These are phyloP conservation scores for Acromyrmex echinatior DNA, from an alignment of 1,140 invertebrate genomes.

Conservation along the genomic window DNA sequence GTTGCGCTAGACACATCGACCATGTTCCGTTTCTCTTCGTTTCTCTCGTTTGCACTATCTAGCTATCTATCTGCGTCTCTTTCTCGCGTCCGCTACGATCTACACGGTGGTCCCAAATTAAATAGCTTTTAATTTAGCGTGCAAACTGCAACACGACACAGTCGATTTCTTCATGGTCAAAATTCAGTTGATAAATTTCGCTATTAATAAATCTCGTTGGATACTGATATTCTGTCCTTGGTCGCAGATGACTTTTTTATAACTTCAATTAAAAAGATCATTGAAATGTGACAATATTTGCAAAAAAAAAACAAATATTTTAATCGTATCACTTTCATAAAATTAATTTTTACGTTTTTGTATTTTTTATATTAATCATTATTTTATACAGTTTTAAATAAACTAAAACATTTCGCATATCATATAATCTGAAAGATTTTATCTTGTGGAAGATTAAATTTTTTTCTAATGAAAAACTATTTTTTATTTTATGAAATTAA, in stretches of 20 bases:
- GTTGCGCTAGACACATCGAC: conserved; percentile 80
- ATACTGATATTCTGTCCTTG: background rate
- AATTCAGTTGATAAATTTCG: background rate
- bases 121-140: conserved; percentile 31
- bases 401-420: background rate
- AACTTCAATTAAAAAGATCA: background rate
- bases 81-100: conserved; percentile 40
- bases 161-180: background rate
- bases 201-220: background rate
- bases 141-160: background rate
- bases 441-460: background rate
- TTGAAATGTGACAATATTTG: background rate
- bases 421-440: background rate
- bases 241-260: background rate
- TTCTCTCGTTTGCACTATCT: conserved; percentile 55
- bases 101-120: conserved; percentile 48
- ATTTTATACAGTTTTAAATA: background rate
- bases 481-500: background rate
- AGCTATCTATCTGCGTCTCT: conserved; percentile 55
- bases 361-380: background rate
- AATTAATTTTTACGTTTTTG: background rate
- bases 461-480: background rate
- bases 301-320: background rate
- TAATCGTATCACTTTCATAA: background rate
- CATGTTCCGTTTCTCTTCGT: conserved; percentile 75